Base-by-base conservation (phyloP, 2,888 invertebrate genomes). In the Amiota communis region DNA sequence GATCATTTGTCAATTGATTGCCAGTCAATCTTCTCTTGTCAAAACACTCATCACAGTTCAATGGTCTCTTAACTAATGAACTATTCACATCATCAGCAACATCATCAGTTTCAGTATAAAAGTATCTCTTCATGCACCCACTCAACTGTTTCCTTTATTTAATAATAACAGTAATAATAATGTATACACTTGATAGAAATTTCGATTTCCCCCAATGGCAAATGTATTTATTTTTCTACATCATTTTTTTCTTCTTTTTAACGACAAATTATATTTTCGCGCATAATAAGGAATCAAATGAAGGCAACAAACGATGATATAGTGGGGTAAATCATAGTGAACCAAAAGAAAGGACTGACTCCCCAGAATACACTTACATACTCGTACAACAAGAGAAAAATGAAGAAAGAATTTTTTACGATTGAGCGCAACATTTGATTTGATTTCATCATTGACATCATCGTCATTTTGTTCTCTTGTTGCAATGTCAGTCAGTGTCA, bases 121-220 rank as follows among this genome's bases (percentile, higher is more conserved):
- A 6, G 36, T 36, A 36, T 36, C 36, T 36, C 36, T 36, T 36
- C 6, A 36, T 36, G 6, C 1, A 36, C 36, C 6, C 36, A 36
- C 36, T 6, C 36, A 36, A 36, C 36, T 36, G 36, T 36, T 36
- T 36, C 36, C 36, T 36, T 6, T 36, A 36, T 36, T 36, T 36
- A 36, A 36, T 36, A 36, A 36, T 36, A 36, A 36, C 36, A 36
- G 36, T 36, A 36, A 36, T 36, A 36, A 59, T 59, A 59, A 59
- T 59, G 15, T 17, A 59, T 59, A 59, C 57, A 59, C 20, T 59
- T 59, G 57, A 59, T 59, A 59, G n/a, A 59, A 59, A 59, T 15
- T 59, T 59, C 57, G 20, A 59, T 59, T 59, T 59, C 57, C 57
- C 36, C 57, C 57, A 59, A 59, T 59, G 57, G 57, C 57, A 17